A percentile compares a stretch with the other conserved stretches of the same genome.
phyloP scores from a whole-genome alignment of 2,797 vertebrate genomes.

The Melanotaenia trifasciata region DNA sequence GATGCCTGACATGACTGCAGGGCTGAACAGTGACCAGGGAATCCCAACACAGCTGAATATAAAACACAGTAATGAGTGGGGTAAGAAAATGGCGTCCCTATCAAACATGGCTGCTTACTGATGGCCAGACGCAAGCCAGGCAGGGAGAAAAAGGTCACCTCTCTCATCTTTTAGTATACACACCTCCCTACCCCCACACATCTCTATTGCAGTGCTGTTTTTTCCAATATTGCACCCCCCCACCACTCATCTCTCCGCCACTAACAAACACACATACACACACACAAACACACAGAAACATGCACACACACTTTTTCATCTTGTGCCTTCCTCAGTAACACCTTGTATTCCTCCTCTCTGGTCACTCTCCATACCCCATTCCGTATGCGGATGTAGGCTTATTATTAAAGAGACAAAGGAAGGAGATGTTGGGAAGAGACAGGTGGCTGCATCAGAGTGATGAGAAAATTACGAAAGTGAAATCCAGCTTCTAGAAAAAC shows the following conservation, averaged over 20 bases:
- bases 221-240: constrained; percentile 13
- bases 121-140: constrained; percentile 65
- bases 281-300: neutral
- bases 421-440: constrained; percentile 78
- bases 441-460: constrained; percentile 81
- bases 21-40: constrained; percentile 74
- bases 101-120: constrained; percentile 81
- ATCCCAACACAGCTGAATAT: constrained; percentile 81
- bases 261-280: neutral
- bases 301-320: constrained; percentile 38
- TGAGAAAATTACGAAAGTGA: constrained; percentile 83
- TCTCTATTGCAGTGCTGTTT: constrained; percentile 38
- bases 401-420: constrained; percentile 85
- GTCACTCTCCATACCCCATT: constrained; percentile 64
- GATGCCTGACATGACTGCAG: constrained; percentile 76
- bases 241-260: neutral
- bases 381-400: constrained; percentile 73
- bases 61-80: constrained; percentile 80
- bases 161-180: constrained; percentile 65
- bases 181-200: constrained; percentile 22
- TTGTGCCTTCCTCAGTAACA: constrained; percentile 56
- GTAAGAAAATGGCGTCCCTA: constrained; percentile 84
- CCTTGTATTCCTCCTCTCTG: constrained; percentile 69
- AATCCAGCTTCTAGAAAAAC: constrained; percentile 73
- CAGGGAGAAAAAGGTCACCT: constrained; percentile 80